These are phyloP conservation scores for Diorhabda carinulata DNA, from an alignment of 1,140 invertebrate genomes.

Conservation along the genomic window DNA sequence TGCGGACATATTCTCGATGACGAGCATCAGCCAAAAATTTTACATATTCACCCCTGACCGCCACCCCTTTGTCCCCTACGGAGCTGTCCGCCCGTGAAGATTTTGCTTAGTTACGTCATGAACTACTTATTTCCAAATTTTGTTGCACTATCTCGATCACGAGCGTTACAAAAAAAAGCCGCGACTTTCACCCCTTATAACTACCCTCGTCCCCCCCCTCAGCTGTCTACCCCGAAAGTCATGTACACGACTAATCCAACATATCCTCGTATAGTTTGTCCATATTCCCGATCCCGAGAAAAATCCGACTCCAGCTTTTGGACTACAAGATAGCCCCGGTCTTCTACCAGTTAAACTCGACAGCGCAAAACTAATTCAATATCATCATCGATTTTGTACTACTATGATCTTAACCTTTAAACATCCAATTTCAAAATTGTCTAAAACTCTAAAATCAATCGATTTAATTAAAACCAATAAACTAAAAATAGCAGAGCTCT, in stretches of 20 bases:
- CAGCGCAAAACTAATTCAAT: too few species aligned
- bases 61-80: not conserved
- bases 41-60: not conserved
- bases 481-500: too few species aligned
- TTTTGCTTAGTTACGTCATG: not conserved
- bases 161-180: not conserved
- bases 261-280: constrained; percentile 1
- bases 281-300: not conserved
- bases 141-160: not conserved
- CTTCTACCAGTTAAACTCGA: too few species aligned
- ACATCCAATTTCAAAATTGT: too few species aligned
- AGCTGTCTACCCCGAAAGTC: not conserved
- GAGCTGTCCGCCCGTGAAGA: not conserved
- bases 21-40: not conserved
- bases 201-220: not conserved
- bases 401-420: too few species aligned
- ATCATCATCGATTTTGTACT: too few species aligned
- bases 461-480: too few species aligned
- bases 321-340: not conserved
- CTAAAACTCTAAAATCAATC: too few species aligned
- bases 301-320: not conserved
- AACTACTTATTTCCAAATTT: not conserved
- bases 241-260: constrained; percentile 1
- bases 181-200: not conserved
- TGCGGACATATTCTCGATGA: not conserved